Evolutionary conservation across 2,797 vertebrate genomes (phyloP).

Genomic region (Rhynchonycteris naso): DNA sequence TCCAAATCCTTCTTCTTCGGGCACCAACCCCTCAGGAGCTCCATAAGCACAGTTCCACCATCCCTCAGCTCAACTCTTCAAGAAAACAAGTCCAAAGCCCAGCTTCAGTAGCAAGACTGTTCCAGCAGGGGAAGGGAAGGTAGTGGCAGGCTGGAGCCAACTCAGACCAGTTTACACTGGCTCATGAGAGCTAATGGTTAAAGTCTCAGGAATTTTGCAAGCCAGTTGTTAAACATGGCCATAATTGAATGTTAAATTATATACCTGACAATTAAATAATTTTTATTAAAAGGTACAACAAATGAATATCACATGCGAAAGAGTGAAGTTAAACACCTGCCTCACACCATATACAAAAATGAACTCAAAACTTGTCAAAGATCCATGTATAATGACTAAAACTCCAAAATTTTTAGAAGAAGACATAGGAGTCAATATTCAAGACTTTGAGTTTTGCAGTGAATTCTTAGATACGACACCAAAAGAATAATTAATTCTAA

Average conservation of each 20-base stretch:
- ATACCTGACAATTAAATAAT: background rate
- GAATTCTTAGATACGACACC: background rate
- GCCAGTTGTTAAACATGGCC: background rate
- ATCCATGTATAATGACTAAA: background rate
- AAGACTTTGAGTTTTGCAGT: background rate
- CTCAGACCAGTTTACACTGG: accelerated
- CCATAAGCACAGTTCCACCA: background rate
- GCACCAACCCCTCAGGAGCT: background rate
- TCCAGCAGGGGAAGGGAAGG: background rate
- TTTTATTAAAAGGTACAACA: background rate
- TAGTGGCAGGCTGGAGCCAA: background rate
- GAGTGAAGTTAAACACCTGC: background rate
- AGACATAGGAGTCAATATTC: background rate
- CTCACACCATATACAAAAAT: background rate
- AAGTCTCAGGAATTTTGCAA: background rate
- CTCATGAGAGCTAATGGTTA: background rate
- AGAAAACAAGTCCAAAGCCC: background rate
- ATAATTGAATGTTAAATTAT: background rate
- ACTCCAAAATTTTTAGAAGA: background rate
- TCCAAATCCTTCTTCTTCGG: too few relatives aligned
- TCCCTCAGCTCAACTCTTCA: background rate
- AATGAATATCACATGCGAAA: background rate
- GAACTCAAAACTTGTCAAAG: background rate
- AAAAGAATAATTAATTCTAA: background rate
- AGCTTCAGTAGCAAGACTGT: too few relatives aligned